Conservation (phyloP, 1,140 invertebrate species). For the Glomeris maerens region DNA sequence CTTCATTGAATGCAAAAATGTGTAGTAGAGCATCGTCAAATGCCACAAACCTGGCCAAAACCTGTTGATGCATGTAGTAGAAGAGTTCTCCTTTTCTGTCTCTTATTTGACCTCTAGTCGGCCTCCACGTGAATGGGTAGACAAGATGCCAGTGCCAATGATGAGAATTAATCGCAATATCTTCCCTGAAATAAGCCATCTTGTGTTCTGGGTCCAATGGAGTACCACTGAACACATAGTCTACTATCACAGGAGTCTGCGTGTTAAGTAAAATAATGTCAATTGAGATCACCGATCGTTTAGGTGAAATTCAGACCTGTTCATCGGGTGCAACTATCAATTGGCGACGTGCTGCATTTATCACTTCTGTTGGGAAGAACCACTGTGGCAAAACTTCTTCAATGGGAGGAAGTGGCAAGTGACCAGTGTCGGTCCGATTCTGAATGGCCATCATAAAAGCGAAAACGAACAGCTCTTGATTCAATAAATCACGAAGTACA, state of each 20-base stretch:
- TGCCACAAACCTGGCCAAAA: conserved; percentile 40
- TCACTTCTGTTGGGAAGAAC: conserved; percentile 15
- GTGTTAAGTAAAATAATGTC: no score
- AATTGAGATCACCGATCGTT: no score
- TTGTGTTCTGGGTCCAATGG: conserved; percentile 56
- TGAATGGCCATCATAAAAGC: conserved; percentile 17
- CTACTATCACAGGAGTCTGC: no score
- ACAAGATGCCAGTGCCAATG: conserved; percentile 66
- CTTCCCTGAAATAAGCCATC: conserved; percentile 53
- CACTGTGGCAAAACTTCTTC: conserved; percentile 17
- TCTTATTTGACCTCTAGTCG: conserved; percentile 41
- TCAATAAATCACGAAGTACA: conserved; percentile 18
- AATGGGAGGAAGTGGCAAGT: conserved; percentile 15
- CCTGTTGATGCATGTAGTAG: conserved; percentile 57
- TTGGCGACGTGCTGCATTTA: conserved; percentile 10
- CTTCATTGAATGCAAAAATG: not conserved
- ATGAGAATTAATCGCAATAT: conserved; percentile 36
- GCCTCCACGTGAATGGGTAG: conserved; percentile 45
- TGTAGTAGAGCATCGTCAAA: no score
- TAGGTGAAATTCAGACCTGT: not conserved
- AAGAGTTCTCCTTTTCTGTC: conserved; percentile 57
- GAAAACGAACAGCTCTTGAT: conserved; percentile 23
- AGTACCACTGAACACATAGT: no score
- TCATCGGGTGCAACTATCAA: not conserved
- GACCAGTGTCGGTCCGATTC: conserved; percentile 16